Conservation (phyloP, 2,888 invertebrate genomes). For the Drosophila fungiperda region DNA sequence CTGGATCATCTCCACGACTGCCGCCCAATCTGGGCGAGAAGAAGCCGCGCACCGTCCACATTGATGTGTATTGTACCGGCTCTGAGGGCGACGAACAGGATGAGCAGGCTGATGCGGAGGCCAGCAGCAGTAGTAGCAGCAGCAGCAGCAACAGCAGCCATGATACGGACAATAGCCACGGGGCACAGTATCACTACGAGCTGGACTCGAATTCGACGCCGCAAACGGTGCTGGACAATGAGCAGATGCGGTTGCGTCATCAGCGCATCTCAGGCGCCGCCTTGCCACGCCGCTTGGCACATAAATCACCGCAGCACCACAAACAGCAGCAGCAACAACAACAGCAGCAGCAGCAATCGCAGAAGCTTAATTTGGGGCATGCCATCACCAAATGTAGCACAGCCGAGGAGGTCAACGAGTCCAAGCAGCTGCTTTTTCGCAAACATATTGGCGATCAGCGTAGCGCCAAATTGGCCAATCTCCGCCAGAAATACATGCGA, state of each 20-base stretch:
- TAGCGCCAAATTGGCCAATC: constrained; percentile 79
- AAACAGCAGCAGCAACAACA: constrained; percentile 21
- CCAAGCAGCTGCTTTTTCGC: constrained; percentile 85
- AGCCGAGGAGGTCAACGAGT: constrained; percentile 84
- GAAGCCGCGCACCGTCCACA: constrained; percentile 89
- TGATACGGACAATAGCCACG: constrained; percentile 59
- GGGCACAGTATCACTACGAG: constrained; percentile 62
- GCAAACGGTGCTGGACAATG: constrained; percentile 88
- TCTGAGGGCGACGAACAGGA: constrained; percentile 86
- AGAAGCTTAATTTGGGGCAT: constrained; percentile 80
- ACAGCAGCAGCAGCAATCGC: constrained; percentile 9
- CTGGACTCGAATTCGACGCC: constrained; percentile 86
- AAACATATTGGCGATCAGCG: constrained; percentile 85
- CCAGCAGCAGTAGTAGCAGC: constrained; percentile 66
- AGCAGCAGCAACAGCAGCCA: constrained; percentile 72
- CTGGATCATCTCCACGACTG: constrained; percentile 25
- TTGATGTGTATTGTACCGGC: constrained; percentile 91
- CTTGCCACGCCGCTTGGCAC: constrained; percentile 85
- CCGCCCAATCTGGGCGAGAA: constrained; percentile 76
- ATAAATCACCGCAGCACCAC: constrained; percentile 30
- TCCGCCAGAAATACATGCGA: constrained; percentile 83
- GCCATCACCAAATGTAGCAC: constrained; percentile 84
- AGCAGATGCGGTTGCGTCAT: constrained; percentile 87
- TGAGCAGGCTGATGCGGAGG: constrained; percentile 81
- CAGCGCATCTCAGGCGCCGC: constrained; percentile 85